Conservation (phyloP, 92 coral and sea anemone genomes). For the Palythoa grandiflora region DNA sequence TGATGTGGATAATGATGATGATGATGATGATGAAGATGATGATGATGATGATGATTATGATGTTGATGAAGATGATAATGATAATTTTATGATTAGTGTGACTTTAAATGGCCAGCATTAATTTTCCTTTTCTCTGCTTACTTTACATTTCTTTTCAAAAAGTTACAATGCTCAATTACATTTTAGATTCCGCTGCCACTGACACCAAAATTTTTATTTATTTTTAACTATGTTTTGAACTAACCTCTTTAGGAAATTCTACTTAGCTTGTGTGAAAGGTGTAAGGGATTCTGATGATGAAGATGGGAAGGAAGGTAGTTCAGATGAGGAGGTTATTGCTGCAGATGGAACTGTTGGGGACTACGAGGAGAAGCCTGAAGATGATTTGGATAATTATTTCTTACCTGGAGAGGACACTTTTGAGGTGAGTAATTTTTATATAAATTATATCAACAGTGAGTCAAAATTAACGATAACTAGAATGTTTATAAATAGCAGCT, state of each 20-base stretch:
- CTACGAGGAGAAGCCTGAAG: constrained; percentile 83
- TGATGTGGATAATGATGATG: too few species aligned
- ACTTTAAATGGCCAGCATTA: too few species aligned
- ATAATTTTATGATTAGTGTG: too few species aligned
- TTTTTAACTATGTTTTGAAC: not conserved
- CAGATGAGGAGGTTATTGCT: constrained; percentile 79
- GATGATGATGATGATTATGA: too few species aligned
- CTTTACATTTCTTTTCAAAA: too few species aligned
- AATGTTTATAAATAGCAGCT: not conserved
- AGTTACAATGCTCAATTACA: too few species aligned
- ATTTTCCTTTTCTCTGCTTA: too few species aligned
- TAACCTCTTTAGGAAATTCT: constrained; percentile 71
- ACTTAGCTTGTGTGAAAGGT: constrained; percentile 85
- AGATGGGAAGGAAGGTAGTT: constrained; percentile 36
- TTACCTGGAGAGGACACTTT: constrained; percentile 85
- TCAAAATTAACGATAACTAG: not conserved
- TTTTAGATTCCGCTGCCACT: too few species aligned
- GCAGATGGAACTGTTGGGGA: constrained; percentile 76
- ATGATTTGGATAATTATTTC: constrained; percentile 82
- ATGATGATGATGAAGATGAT: too few species aligned
- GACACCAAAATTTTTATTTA: too few species aligned
- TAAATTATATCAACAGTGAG: not conserved
- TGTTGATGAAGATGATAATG: too few species aligned
- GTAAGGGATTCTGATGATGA: constrained; percentile 77
- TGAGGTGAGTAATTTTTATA: constrained; percentile 65